Evolutionary conservation across 2,113 vertebrate species (phyloP), one percentile per base, ranked within the genome.

Genomic region (Clarias batrachus): DNA sequence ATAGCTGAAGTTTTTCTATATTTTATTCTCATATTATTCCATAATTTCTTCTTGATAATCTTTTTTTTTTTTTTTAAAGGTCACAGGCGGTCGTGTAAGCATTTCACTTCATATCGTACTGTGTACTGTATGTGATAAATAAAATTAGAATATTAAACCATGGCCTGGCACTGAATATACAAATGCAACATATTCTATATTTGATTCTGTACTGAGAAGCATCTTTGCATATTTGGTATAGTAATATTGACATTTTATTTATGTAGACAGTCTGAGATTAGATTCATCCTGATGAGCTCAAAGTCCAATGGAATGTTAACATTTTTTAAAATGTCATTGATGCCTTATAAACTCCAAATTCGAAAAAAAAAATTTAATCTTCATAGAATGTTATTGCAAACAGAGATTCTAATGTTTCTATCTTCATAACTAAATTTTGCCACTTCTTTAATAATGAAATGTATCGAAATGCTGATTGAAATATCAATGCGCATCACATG

Each of bases 291-390:
- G 37, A 30, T 79, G 8, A 74, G 41, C 41, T 74, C 10, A 74
- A 11, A 52, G 37, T 74, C 68, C 3, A 27, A 13, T 17, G 13
- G n/a, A 21, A 73, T 9, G 17, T 21, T 33, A 68, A 68, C 8
- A 76, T 37, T 37, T 37, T 37, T 37, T 37, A 41, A 41, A 52
- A 74, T 25, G 11, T 25, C 23, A 25, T 25, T 77, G 52, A 48
- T 11, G 6, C 25, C 27, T 56, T n/a, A 56, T 56, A 77, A 6
- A 37, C 30, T 41, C 37, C 37, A 16, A 71, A 10, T 41, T 73
- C 30, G 25, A 77, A 14, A 77, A 12, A 77, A n/a, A n/a, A n/a
- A n/a, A n/a, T n/a, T n/a, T n/a, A n/a, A 77, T 77, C 52, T 77
- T 25, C 25, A 77, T 1, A 77, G 30, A 73, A 73, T 41, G 21